These are phyloP conservation scores for Sphenopsis melanotis DNA, from an alignment of 2,797 vertebrate genomes.

Conservation along the genomic window DNA sequence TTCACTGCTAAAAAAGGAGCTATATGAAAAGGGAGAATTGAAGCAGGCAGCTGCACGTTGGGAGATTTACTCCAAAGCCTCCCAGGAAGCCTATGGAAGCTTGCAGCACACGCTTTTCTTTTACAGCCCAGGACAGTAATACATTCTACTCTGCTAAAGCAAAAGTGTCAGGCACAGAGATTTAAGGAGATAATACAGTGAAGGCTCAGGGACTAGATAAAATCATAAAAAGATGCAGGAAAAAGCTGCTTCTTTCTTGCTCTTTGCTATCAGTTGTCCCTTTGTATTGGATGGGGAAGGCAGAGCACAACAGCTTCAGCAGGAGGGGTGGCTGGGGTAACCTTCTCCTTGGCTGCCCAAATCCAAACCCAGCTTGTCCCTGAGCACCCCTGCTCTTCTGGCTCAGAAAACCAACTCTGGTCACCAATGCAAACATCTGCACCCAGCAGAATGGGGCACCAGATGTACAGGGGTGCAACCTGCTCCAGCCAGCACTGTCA, in stretches of 20 bases:
- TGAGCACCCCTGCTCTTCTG: not conserved
- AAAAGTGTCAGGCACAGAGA: not conserved
- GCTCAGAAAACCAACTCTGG: not conserved
- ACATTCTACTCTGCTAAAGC: not conserved
- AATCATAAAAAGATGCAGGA: not conserved
- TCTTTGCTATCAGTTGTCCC: not conserved
- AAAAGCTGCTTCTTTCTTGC: not conserved
- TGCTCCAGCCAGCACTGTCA: not conserved
- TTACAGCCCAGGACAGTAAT: not conserved
- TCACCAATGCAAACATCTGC: not conserved
- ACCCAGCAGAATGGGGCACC: rapidly evolving
- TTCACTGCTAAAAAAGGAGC: not conserved
- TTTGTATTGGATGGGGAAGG: not conserved
- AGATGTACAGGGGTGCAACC: not conserved
- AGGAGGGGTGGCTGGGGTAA: not conserved
- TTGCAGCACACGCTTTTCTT: not conserved
- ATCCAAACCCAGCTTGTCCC: not conserved
- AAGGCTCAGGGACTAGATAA: not conserved
- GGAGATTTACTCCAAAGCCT: not conserved
- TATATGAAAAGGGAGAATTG: not conserved
- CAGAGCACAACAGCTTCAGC: not conserved
- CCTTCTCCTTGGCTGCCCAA: not conserved
- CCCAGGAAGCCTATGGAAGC: not conserved
- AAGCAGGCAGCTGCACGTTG: rapidly evolving
- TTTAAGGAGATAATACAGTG: not conserved